Conservation (phyloP, 1,140 invertebrate genomes). For the Drosophila fuyamai region DNA sequence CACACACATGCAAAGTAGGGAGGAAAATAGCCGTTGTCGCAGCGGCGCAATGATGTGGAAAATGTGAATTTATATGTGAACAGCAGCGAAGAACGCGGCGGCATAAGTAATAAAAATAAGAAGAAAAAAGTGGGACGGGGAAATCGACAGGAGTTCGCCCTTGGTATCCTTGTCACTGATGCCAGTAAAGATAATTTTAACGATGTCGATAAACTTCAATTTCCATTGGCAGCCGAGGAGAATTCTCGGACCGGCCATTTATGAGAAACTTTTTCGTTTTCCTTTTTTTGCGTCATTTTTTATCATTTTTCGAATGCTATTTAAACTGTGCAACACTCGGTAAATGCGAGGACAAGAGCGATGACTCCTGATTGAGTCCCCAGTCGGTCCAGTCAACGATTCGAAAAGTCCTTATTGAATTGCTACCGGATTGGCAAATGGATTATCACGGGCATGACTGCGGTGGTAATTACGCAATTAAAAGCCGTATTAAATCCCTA, state of each 20-base stretch:
- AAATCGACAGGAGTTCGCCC: constrained; percentile 34
- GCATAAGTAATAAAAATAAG: constrained; percentile 63
- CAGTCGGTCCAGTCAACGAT: constrained; percentile 15
- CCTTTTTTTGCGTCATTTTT: constrained; percentile 43
- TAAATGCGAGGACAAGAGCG: constrained; percentile 47
- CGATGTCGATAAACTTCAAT: constrained; percentile 83
- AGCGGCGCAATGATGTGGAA: constrained; percentile 72
- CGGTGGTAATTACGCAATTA: constrained; percentile 15
- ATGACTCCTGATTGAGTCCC: constrained; percentile 58
- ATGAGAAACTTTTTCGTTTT: constrained; percentile 50
- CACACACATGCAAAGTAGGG: constrained; percentile 60
- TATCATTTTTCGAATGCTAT: constrained; percentile 39
- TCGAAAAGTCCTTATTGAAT: constrained; percentile 71
- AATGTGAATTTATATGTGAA: constrained; percentile 78
- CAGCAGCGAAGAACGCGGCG: constrained; percentile 51
- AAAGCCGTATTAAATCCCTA: constrained; percentile 14
- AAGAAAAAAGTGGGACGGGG: constrained; percentile 15
- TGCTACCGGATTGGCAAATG: constrained; percentile 30
- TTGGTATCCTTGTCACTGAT: constrained; percentile 48
- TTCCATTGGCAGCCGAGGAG: constrained; percentile 61
- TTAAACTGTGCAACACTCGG: constrained; percentile 63
- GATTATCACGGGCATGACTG: constrained; percentile 30
- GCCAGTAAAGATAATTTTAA: constrained; percentile 82
- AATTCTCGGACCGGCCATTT: constrained; percentile 46
- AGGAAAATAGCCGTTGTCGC: constrained; percentile 59